Evolutionary conservation across 2,797 vertebrate genomes (phyloP).

Genomic region (Gadopsis marmoratus): DNA sequence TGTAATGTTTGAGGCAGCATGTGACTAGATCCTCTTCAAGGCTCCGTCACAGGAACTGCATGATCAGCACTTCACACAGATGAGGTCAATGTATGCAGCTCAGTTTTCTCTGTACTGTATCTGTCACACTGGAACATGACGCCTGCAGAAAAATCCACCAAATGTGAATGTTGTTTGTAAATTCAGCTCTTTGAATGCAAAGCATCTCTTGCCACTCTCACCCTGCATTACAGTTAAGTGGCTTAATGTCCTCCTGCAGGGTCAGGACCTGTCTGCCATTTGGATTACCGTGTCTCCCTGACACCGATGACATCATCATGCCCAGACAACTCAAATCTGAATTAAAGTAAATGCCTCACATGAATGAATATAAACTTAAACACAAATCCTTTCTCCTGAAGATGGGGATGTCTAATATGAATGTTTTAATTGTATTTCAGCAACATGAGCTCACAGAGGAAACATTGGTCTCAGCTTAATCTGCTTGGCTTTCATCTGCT

Average conservation of each 20-base stretch:
- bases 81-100: constrained; percentile 29
- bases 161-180: constrained; percentile 9
- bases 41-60: constrained; percentile 34
- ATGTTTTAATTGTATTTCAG: constrained; percentile 62
- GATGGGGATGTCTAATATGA: constrained; percentile 15
- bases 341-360: constrained; percentile 24
- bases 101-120: constrained; percentile 10
- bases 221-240: constrained; percentile 70
- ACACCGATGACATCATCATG: constrained; percentile 42
- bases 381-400: constrained; percentile 17
- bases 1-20: constrained; percentile 26
- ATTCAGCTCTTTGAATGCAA: constrained; percentile 39
- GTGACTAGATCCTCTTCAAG: constrained; percentile 43
- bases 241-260: constrained; percentile 72
- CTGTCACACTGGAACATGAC: constrained; percentile 18
- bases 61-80: constrained; percentile 55
- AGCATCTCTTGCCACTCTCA: constrained; percentile 66
- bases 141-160: constrained; percentile 31
- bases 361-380: neutral
- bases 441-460: constrained; percentile 50
- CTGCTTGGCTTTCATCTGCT: constrained; percentile 34
- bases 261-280: constrained; percentile 69
- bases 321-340: constrained; percentile 38
- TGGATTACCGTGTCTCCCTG: constrained; percentile 63
- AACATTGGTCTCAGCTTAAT: constrained; percentile 49